Conservation (phyloP, 2,113 vertebrate species). For the Irena cyanogastra region DNA sequence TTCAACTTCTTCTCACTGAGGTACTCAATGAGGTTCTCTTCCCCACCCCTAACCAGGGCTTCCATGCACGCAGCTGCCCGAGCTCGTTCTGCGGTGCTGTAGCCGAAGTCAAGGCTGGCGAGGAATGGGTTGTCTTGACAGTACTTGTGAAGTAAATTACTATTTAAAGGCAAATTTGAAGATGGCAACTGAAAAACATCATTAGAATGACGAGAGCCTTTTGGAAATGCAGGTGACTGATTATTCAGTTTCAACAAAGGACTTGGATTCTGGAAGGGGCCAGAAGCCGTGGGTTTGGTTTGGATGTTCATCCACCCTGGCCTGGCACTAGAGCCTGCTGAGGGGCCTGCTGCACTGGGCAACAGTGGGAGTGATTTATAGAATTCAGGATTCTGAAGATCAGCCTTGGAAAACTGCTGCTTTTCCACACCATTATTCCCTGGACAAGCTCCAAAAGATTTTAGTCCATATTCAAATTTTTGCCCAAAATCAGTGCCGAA, state of each 20-base stretch:
- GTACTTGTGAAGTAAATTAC: slow-evolving; percentile 70
- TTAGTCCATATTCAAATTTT: slow-evolving; percentile 73
- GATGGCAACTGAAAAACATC: slow-evolving; percentile 63
- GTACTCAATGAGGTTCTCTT: slow-evolving; percentile 68
- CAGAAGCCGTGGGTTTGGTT: slow-evolving; percentile 48
- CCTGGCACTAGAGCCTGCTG: slow-evolving; percentile 48
- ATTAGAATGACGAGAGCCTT: slow-evolving; percentile 59
- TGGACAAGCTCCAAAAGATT: slow-evolving; percentile 60
- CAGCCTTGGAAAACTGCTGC: slow-evolving; percentile 63
- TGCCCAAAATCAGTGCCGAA: slow-evolving; percentile 69
- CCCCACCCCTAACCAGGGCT: slow-evolving; percentile 59
- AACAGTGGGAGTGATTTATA: slow-evolving; percentile 66
- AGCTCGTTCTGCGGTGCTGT: slow-evolving; percentile 58
- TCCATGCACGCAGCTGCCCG: slow-evolving; percentile 58
- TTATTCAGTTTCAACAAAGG: slow-evolving; percentile 64
- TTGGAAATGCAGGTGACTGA: slow-evolving; percentile 65
- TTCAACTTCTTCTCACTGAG: slow-evolving; percentile 76
- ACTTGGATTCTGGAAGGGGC: slow-evolving; percentile 63
- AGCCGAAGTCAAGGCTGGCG: slow-evolving; percentile 65
- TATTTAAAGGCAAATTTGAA: slow-evolving; percentile 60
- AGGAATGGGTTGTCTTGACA: slow-evolving; percentile 62
- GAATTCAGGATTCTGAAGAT: slow-evolving; percentile 68
- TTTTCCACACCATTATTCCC: slow-evolving; percentile 67
- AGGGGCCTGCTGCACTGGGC: slow-evolving; percentile 41
- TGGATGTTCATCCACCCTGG: slow-evolving; percentile 70